phyloP scores from a whole-genome alignment of 2,888 invertebrate species.

The Eumerus sabulonum region DNA sequence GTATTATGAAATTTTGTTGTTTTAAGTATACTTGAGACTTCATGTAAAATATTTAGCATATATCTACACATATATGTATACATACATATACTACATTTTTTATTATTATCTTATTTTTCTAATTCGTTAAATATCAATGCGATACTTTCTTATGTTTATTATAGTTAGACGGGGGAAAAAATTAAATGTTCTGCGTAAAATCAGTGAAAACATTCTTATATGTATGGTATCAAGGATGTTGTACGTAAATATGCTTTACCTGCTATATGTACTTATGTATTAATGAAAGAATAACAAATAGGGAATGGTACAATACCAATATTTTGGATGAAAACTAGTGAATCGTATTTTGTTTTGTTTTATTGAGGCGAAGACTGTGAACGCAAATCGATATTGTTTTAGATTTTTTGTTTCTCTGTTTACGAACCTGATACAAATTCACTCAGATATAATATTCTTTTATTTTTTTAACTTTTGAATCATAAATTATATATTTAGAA shows the following conservation, averaged over 20 bases:
- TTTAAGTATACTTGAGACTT: slow-evolving; percentile 29
- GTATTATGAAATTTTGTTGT: slow-evolving; percentile 21
- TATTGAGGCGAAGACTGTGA: too few relatives aligned
- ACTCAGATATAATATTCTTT: too few relatives aligned
- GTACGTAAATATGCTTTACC: slow-evolving; percentile 8
- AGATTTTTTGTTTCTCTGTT: too few relatives aligned
- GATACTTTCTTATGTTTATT: slow-evolving; percentile 13
- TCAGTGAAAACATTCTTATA: slow-evolving; percentile 9
- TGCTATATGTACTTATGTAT: slow-evolving; percentile 20
- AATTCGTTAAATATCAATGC: slow-evolving; percentile 8
- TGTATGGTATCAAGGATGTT: not conserved
- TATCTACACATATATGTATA: not conserved
- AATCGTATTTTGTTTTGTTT: too few relatives aligned
- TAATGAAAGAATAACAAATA: not conserved
- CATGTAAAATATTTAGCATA: not conserved
- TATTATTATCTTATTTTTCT: slow-evolving; percentile 12
- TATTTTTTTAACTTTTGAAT: too few relatives aligned
- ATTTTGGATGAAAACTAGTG: too few relatives aligned
- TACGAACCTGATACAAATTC: too few relatives aligned
- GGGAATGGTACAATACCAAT: too few relatives aligned
- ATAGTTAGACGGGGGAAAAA: slow-evolving; percentile 31
- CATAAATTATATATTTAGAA: too few relatives aligned
- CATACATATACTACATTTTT: too few relatives aligned
- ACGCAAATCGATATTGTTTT: too few relatives aligned
- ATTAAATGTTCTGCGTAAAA: slow-evolving; percentile 23